These are phyloP conservation scores for Encarsia formosa DNA, from an alignment of 2,888 invertebrate species.

Conservation along the genomic window DNA sequence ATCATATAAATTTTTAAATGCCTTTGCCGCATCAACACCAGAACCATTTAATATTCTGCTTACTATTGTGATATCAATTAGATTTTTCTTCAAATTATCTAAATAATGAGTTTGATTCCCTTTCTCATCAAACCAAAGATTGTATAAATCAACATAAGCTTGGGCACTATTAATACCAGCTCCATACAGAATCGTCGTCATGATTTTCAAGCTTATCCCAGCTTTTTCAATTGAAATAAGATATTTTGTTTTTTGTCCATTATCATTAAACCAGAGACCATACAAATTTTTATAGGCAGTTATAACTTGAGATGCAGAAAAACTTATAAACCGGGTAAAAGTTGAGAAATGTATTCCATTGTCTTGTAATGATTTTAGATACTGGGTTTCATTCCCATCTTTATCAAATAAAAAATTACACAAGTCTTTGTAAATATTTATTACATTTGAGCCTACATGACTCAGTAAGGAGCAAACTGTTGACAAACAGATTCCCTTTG, in stretches of 20 bases:
- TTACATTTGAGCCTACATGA: not conserved
- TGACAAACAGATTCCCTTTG: not conserved
- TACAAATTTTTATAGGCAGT: not conserved
- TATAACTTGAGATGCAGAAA: not conserved
- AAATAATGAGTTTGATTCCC: not conserved
- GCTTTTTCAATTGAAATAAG: no score
- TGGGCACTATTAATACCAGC: no score
- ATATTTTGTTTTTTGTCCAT: no score
- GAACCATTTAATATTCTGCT: not conserved
- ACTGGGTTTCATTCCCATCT: no score
- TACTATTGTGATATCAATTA: not conserved
- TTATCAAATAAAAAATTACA: no score
- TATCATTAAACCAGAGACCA: no score
- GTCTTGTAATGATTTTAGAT: not conserved
- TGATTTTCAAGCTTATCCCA: no score
- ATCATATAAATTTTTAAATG: constrained; percentile 3
- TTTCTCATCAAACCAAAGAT: no score
- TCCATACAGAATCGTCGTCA: no score
- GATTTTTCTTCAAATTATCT: not conserved
- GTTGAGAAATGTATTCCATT: not conserved
- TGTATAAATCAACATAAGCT: no score
- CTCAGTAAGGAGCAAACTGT: not conserved
- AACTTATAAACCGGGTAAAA: not conserved
- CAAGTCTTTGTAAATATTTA: constrained; percentile 9
- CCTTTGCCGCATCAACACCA: not conserved